Base-by-base conservation (phyloP, 2,888 invertebrate species). In the Chrysotoxum bicinctum region DNA sequence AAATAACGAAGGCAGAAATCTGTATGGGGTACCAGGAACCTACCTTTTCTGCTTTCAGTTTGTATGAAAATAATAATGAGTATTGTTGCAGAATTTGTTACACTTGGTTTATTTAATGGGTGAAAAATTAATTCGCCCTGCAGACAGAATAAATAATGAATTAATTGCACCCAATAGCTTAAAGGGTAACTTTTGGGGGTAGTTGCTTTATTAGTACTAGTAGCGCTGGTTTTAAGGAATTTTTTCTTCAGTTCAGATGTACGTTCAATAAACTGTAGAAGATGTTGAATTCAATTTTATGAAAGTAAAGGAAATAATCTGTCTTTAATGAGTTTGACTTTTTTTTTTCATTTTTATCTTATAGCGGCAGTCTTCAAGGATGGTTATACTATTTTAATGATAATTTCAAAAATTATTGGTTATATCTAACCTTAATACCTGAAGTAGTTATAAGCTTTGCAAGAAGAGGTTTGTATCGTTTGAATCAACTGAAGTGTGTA, bases 301-400 rank as follows among this genome's bases (percentile, higher is more conserved):
- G 9, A 62, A 75, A 52, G 69, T 54, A 64, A 70, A 64, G 48
- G 12, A 54, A 62, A 23, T n/a, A 58, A 43, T 75, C 50, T 64
- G 40, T 37, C 76, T 64, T 76, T 81, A 70, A 81, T 70, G 75
- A 76, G 70, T 48, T 64, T 45, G 43, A 56, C 50, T 76, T 64
- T 75, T 70, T 56, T 69, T 81, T 81, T n/a, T n/a, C 40, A 52
- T 26, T 12, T 16, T 40, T 40, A 16, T n/a, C 40, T 40, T 7
- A 7, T 8, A 2, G 40, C n/a, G 40, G 3, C 37, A 37, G 3
- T 3, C 14, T 14, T 37, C 3, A 10, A 21, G 45, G 19, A n/a
- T 52, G 26, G 26, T 26, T 26, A 52, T n/a, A 26, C 9, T 8
- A 1, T 16, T 32, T 32, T 9, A 32, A 1, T 32, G n/a, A n/a